Conservation (phyloP, 2,888 invertebrate species). For the Macrosoma leucophasiata region DNA sequence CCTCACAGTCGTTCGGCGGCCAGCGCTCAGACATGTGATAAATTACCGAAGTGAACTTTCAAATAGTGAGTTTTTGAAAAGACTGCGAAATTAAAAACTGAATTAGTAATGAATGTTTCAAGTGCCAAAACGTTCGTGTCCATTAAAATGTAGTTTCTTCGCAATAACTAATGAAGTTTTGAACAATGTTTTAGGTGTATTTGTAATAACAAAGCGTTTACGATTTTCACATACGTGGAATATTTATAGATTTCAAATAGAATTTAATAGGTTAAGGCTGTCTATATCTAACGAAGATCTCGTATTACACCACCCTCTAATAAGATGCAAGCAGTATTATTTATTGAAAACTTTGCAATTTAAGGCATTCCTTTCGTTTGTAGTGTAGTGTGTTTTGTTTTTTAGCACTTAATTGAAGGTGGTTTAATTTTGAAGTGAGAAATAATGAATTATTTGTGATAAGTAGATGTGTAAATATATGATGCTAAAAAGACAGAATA, state of each 20-base stretch:
- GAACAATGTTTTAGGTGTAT: conserved; percentile 17
- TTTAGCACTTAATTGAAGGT: neutral
- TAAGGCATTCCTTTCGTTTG: too few relatives aligned
- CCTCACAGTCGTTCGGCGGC: too few relatives aligned
- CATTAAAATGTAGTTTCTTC: conserved; percentile 48
- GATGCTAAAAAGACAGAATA: too few relatives aligned
- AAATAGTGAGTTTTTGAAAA: conserved; percentile 16
- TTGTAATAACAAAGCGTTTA: conserved; percentile 15
- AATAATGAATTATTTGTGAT: conserved; percentile 45
- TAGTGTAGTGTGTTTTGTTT: conserved; percentile 3
- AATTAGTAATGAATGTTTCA: conserved; percentile 29
- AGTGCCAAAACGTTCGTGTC: conserved; percentile 62
- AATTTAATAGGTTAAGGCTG: too few relatives aligned
- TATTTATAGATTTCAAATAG: too few relatives aligned
- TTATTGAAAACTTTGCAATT: too few relatives aligned
- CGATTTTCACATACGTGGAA: too few relatives aligned
- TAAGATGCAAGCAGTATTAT: too few relatives aligned
- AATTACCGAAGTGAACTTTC: conserved; percentile 23
- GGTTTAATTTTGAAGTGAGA: conserved; percentile 3
- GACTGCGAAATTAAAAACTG: conserved; percentile 15
- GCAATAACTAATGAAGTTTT: conserved; percentile 44
- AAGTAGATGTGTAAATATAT: conserved; percentile 56
- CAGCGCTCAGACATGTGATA: too few relatives aligned
- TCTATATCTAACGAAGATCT: too few relatives aligned
- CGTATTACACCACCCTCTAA: conserved; percentile 1